Evolutionary conservation across 2,888 invertebrate genomes (phyloP).

Genomic region (Cotesia congregata): DNA sequence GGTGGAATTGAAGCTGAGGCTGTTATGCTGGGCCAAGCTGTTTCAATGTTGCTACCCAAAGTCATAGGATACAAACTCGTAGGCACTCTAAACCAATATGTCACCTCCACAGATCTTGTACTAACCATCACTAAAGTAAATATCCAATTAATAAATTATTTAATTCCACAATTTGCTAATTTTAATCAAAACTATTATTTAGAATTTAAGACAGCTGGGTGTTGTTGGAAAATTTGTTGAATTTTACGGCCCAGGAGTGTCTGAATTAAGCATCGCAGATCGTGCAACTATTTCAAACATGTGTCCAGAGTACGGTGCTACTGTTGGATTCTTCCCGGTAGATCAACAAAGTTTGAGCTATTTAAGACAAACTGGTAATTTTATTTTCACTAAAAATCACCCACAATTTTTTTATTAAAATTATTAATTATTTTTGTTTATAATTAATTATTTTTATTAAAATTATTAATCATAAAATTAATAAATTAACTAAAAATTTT

Average conservation of each 20-base stretch:
- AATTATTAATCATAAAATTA: too few species aligned
- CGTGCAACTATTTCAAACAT: constrained; percentile 98
- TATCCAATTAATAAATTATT: background rate
- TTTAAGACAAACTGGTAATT: constrained; percentile 84
- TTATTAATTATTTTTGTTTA: too few species aligned
- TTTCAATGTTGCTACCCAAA: constrained; percentile 95
- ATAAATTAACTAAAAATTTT: constrained; percentile 4
- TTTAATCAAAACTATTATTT: constrained; percentile 3
- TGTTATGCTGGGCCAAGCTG: constrained; percentile 98
- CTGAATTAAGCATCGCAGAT: constrained; percentile 93
- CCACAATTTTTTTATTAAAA: background rate
- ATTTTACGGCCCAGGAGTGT: constrained; percentile 96
- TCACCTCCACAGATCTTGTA: constrained; percentile 97
- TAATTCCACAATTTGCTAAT: background rate
- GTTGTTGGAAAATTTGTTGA: constrained; percentile 99
- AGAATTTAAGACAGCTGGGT: constrained; percentile 85
- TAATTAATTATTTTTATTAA: background rate
- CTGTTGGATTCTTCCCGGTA: constrained; percentile 95
- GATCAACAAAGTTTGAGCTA: constrained; percentile 87
- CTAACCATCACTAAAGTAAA: constrained; percentile 95
- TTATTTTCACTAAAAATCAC: background rate
- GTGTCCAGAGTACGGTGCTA: constrained; percentile 99
- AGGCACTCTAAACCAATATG: constrained; percentile 85
- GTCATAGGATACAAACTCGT: constrained; percentile 94
- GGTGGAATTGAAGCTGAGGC: constrained; percentile 98